Evolutionary conservation across 2,113 vertebrate species (phyloP).

Genomic region (Petromus typicus): DNA sequence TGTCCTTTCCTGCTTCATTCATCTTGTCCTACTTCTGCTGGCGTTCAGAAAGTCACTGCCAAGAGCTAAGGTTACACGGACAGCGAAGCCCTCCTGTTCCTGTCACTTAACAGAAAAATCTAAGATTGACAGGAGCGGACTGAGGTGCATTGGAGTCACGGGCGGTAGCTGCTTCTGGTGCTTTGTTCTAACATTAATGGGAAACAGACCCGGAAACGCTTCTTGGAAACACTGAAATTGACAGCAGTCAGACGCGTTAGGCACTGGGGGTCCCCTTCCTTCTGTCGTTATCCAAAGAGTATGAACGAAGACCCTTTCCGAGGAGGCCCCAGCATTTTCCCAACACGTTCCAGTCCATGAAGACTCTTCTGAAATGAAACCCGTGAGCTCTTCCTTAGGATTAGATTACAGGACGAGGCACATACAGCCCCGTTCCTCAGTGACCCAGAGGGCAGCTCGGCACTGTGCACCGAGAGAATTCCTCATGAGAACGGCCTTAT

Average conservation of each 20-base stretch:
- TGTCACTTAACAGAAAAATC: conserved; percentile 42
- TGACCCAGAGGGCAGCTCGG: neutral
- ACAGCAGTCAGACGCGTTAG: neutral
- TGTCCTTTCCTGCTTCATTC: conserved; percentile 58
- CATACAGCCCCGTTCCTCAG: neutral
- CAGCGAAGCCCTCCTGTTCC: neutral
- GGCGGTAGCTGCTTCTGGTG: neutral
- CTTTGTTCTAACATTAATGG: conserved; percentile 72
- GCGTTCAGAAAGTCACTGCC: conserved; percentile 16
- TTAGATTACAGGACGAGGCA: neutral
- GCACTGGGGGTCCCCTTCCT: neutral
- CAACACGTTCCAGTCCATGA: neutral
- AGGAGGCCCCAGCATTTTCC: neutral
- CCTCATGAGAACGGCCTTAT: neutral
- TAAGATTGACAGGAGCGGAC: conserved; percentile 64
- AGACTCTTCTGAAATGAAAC: neutral
- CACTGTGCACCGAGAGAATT: neutral
- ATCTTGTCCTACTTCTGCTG: conserved; percentile 34
- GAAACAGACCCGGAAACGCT: conserved; percentile 66
- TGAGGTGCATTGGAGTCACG: conserved; percentile 21
- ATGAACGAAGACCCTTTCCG: neutral
- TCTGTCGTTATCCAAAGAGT: neutral
- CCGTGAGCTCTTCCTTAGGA: neutral
- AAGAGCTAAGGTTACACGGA: conserved; percentile 55
- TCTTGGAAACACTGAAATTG: neutral